Conservation (phyloP, 2,797 vertebrate genomes). For the Melanotaenia maccullochi region DNA sequence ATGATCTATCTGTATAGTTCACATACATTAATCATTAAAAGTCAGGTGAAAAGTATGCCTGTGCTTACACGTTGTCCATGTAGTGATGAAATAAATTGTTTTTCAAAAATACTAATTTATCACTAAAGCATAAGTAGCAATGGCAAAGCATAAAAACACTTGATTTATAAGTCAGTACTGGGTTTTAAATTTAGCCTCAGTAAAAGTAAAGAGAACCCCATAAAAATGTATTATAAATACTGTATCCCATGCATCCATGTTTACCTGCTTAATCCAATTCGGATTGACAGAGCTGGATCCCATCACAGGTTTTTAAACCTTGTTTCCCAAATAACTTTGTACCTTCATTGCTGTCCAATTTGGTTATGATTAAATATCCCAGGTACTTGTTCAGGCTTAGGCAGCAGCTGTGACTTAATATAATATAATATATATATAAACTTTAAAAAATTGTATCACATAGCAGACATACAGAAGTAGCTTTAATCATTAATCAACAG, state of each 20-base stretch:
- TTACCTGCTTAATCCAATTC: not conserved
- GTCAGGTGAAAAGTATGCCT: conserved; percentile 4
- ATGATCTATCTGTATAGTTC: conserved; percentile 45
- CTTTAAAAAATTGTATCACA: too few species aligned
- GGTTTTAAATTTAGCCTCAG: not conserved
- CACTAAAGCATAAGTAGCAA: not conserved
- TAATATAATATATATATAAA: too few species aligned
- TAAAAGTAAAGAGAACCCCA: not conserved
- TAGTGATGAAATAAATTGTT: not conserved
- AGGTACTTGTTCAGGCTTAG: too few species aligned
- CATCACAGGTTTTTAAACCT: not conserved
- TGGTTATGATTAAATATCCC: too few species aligned
- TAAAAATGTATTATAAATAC: not conserved
- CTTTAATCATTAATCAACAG: too few species aligned
- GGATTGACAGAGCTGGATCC: not conserved
- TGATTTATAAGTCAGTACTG: not conserved
- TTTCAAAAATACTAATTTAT: not conserved
- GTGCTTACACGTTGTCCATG: not conserved
- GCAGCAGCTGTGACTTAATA: too few species aligned
- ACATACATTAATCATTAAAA: conserved; percentile 29
- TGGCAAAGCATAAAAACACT: not conserved
- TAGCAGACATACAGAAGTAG: not conserved
- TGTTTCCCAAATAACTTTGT: too few species aligned
- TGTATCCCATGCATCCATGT: not conserved
- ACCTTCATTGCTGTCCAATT: too few species aligned